phyloP scores from a whole-genome alignment of 1,140 invertebrate genomes.

The Polypedilum vanderplanki region DNA sequence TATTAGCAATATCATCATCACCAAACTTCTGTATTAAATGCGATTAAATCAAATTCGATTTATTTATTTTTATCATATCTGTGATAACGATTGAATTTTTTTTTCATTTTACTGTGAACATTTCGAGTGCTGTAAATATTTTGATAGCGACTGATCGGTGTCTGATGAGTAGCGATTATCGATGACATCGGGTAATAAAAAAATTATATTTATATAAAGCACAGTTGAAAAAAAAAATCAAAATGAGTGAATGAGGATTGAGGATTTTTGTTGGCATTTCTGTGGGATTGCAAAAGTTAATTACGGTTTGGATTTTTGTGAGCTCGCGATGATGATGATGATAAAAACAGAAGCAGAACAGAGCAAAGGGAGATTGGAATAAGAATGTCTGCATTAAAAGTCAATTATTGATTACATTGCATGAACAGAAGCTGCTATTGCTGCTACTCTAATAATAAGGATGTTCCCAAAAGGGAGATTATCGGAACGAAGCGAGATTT shows the following conservation, averaged over 20 bases:
- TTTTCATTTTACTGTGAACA: not conserved
- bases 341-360: not conserved
- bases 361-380: not conserved
- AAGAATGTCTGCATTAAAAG: constrained; percentile 23
- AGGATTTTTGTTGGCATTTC: not conserved
- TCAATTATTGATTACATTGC: constrained; percentile 27
- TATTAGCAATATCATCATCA: not conserved
- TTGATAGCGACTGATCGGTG: constrained; percentile 22
- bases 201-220: too few species aligned
- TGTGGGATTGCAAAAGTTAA: constrained; percentile 16
- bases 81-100: constrained; percentile 21
- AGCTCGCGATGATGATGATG: too few species aligned
- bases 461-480: constrained; percentile 7
- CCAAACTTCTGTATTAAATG: constrained; percentile 13
- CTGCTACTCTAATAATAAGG: not conserved
- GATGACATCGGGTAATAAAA: not conserved
- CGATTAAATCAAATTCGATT: constrained; percentile 29
- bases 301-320: not conserved
- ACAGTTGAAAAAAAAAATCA: not conserved
- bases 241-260: not conserved
- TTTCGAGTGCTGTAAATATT: constrained; percentile 19
- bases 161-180: constrained; percentile 26
- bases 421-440: constrained; percentile 1
- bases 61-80: constrained; percentile 26
- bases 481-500: not conserved